phyloP scores from a whole-genome alignment of 53 echinoderm and acorn worm genomes.

The Luidia sarsii region DNA sequence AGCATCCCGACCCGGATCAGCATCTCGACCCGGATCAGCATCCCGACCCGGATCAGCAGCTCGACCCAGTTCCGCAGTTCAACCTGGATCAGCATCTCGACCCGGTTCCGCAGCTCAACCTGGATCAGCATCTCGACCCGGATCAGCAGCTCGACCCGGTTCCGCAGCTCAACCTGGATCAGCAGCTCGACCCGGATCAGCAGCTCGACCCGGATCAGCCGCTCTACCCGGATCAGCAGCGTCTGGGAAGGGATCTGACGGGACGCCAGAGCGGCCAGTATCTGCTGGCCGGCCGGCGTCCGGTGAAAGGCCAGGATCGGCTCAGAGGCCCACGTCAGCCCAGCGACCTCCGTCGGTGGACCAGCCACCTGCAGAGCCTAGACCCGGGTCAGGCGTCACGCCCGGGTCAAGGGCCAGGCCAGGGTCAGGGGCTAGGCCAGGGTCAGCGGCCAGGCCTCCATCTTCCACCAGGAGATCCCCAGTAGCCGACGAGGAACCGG shows the following conservation, averaged over 20 bases:
- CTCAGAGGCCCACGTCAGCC: constrained; percentile 55
- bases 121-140: constrained; percentile 17
- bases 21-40: constrained; percentile 1
- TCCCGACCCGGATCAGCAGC: background rate
- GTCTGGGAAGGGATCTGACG: background rate
- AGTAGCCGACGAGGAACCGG: background rate
- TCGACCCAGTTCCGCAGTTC: constrained; percentile 51
- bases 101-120: constrained; percentile 48
- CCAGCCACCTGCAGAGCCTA: background rate
- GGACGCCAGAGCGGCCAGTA: constrained; percentile 19
- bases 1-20: constrained; percentile 7
- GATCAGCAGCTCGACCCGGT: constrained; percentile 15
- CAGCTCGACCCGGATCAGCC: constrained; percentile 14
- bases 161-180: background rate
- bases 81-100: constrained; percentile 13
- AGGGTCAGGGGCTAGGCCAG: constrained; percentile 55
- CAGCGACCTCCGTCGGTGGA: constrained; percentile 15
- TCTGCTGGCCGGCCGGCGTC: constrained; percentile 28
- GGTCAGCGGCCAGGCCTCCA: constrained; percentile 33
- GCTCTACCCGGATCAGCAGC: constrained; percentile 42
- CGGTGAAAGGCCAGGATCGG: constrained; percentile 30
- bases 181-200: constrained; percentile 32
- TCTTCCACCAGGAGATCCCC: constrained; percentile 25
- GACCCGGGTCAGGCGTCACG: constrained; percentile 23
- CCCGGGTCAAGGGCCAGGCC: constrained; percentile 55